A percentile compares a stretch with the other conserved stretches of the same genome.
phyloP scores from a whole-genome alignment of 2,113 vertebrate genomes.

The Penelope pileata region DNA sequence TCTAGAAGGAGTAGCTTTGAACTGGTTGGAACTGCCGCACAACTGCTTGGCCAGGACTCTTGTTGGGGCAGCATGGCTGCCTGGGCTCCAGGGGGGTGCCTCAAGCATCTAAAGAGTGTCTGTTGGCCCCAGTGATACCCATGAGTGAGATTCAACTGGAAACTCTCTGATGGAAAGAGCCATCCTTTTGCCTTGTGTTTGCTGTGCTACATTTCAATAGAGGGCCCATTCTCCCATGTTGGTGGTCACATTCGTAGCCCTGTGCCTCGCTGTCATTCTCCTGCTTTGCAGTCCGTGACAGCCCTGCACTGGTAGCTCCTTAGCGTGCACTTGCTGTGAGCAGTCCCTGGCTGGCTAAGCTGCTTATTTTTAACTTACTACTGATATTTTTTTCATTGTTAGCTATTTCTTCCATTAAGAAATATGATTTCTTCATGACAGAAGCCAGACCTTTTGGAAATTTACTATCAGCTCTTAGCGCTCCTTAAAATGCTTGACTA shows the following conservation, averaged over 20 bases:
- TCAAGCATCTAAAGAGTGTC: neutral
- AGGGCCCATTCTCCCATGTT: neutral
- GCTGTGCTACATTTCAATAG: neutral
- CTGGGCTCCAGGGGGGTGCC: neutral
- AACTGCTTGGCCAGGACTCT: neutral
- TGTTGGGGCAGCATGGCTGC: accelerated
- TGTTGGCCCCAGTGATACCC: neutral
- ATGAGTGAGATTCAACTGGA: neutral
- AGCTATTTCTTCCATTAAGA: neutral
- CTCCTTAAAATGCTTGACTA: neutral
- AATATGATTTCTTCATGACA: neutral
- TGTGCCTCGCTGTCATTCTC: neutral
- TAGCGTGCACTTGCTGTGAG: neutral
- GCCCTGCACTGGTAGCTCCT: neutral
- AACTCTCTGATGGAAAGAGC: neutral
- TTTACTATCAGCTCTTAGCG: constrained; percentile 9
- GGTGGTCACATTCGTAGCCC: neutral
- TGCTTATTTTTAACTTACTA: neutral
- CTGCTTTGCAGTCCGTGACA: neutral
- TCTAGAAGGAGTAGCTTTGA: neutral
- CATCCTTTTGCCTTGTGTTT: neutral
- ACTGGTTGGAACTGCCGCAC: neutral
- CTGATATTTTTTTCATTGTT: neutral
- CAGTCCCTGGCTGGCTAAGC: neutral
- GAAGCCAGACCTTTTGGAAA: constrained; percentile 29